Evolutionary conservation across 2,888 invertebrate species (phyloP).

Genomic region (Metacarcinus magister): DNA sequence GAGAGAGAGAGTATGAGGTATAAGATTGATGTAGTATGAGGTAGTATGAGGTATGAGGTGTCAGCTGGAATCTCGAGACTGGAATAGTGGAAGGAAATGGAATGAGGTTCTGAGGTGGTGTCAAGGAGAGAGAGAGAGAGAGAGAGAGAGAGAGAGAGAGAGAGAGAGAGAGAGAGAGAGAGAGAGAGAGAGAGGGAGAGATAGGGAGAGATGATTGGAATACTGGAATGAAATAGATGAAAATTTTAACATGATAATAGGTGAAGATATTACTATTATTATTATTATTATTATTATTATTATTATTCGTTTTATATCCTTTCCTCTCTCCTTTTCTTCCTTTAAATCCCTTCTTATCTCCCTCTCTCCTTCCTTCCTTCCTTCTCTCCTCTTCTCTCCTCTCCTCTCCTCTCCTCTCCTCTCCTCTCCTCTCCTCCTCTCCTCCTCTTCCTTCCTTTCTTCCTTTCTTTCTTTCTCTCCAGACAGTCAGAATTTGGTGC

Average conservation of each 20-base stretch:
- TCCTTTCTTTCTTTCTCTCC: background rate
- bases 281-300: too few relatives aligned
- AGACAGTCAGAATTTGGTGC: too few relatives aligned
- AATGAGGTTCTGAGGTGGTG: too few relatives aligned
- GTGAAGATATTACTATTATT: too few relatives aligned
- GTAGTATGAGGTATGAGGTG: too few relatives aligned
- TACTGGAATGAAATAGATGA: background rate
- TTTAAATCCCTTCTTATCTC: background rate
- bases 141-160: background rate
- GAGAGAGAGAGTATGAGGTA: too few relatives aligned
- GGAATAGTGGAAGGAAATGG: too few relatives aligned
- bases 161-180: slow-evolving; percentile 35
- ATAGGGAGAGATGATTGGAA: background rate
- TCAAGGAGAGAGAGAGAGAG: too few relatives aligned
- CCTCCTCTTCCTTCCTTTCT: background rate
- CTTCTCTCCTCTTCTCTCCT: background rate
- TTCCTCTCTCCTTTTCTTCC: background rate
- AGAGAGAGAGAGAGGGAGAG: background rate
- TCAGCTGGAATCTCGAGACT: too few relatives aligned
- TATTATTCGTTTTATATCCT: too few relatives aligned
- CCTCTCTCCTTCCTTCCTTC: background rate
- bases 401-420: background rate
- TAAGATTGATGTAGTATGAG: too few relatives aligned
- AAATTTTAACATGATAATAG: too few relatives aligned
- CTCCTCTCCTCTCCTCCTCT: background rate